A percentile compares a stretch with the other conserved stretches of the same genome.
phyloP scores from a whole-genome alignment of 2,113 vertebrate genomes.

The Alethe diademata region DNA sequence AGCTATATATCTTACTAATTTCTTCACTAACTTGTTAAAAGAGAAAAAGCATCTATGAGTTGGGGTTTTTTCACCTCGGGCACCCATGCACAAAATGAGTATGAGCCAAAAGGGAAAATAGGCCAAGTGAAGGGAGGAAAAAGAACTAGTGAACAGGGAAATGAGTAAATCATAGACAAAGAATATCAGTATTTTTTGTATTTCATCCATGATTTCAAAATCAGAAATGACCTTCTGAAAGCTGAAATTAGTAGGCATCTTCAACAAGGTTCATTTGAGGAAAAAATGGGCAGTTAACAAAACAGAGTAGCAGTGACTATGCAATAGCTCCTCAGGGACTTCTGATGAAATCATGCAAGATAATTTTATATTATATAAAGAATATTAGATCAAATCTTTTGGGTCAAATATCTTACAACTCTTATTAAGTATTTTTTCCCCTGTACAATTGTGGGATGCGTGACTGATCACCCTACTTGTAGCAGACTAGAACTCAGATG shows the following conservation, averaged over 20 bases:
- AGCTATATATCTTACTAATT: not conserved
- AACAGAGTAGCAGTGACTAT: conserved; percentile 17
- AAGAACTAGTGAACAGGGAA: not conserved
- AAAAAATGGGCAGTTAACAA: conserved; percentile 48
- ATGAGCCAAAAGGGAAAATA: conserved; percentile 21
- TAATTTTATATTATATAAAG: conserved; percentile 58
- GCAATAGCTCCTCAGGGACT: conserved; percentile 31
- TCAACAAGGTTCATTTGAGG: conserved; percentile 56
- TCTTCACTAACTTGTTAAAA: conserved; percentile 47
- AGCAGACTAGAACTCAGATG: conserved; percentile 22
- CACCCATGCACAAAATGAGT: conserved; percentile 5
- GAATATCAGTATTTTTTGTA: not conserved
- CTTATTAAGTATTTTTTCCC: conserved; percentile 13
- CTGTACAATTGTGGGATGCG: not conserved
- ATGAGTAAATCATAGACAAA: conserved; percentile 1
- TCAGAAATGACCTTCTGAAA: conserved; percentile 10
- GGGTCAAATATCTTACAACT: conserved; percentile 34
- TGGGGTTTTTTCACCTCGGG: not conserved
- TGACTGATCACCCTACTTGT: conserved; percentile 46
- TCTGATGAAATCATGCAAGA: conserved; percentile 53
- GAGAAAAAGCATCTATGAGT: not conserved
- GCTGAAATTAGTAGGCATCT: conserved; percentile 30
- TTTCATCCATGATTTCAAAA: not conserved
- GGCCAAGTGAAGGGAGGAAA: not conserved
- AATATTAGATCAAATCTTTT: conserved; percentile 56